Evolutionary conservation across 2,113 vertebrate genomes (phyloP), one percentile per base, ranked within the genome.

Genomic region (Psettodes erumei): DNA sequence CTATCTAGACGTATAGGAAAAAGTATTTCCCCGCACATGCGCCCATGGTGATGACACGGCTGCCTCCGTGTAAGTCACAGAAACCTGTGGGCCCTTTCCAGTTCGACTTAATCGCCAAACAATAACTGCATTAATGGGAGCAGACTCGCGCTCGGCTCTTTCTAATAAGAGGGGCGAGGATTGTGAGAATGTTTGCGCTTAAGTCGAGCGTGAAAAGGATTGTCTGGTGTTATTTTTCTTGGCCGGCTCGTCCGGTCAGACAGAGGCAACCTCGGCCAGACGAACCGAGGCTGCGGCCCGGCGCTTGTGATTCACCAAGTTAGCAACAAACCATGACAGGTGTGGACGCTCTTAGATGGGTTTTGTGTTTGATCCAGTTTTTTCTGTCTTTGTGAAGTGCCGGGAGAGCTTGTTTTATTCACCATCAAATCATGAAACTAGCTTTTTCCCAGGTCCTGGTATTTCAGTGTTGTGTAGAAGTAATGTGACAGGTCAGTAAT

Each of bases 201-300:
- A 92, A 93, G 82, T 88, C 85, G 13, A 81, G 88, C 89, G 66
- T 92, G 90, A 91, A 84, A 81, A 65, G 91, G 91, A 92, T 93
- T 91, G 88, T 85, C 71, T 82, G 77, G 19, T 71, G 86, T 64
- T 88, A 88, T 91, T 92, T 93, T 86, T 90, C 90, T 92, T 93
- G 87, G 86, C 86, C 51, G 60, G 71, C 76, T 71, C 53, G 15
- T 81, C 75, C 63, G 62, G 77, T 89, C 83, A 77, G 88, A 89
- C 90, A 87, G 90, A 88, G 82, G 85, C 81, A 77, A 70, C 79
- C 58, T 66, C 59, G 70, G 64, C 51, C 53, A 38, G 68, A 80
- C 75, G 82, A 88, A 82, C 67, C 61, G 16, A 54, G 38, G 27
- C 85, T 70, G 55, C 30, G 54, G 56, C 55, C 69, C 32, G 68